Conservation (phyloP, 2,888 invertebrate species). For the Xanthia togata region DNA sequence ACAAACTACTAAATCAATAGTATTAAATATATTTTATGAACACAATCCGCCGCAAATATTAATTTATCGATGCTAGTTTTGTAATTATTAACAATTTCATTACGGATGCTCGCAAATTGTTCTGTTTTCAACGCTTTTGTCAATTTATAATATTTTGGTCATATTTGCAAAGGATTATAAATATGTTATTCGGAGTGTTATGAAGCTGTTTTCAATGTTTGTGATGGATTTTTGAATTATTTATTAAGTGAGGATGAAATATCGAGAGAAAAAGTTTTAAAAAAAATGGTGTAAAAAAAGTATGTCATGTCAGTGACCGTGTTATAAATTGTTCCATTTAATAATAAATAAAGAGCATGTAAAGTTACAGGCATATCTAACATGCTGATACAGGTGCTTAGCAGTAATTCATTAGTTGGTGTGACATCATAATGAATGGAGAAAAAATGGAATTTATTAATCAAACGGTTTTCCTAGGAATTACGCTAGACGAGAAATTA, state of each 20-base stretch:
- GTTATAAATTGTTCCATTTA: conserved; percentile 19
- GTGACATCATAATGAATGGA: too few species aligned
- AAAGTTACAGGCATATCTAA: not conserved
- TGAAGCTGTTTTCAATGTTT: not conserved
- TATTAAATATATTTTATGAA: conserved; percentile 44
- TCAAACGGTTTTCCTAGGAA: too few species aligned
- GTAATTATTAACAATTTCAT: conserved; percentile 42
- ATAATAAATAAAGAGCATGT: conserved; percentile 4
- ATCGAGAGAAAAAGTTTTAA: conserved; percentile 10
- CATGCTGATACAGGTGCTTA: not conserved
- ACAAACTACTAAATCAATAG: conserved; percentile 46
- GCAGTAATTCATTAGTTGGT: too few species aligned
- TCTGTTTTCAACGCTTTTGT: conserved; percentile 24
- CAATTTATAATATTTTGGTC: conserved; percentile 2
- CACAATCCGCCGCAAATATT: conserved; percentile 42
- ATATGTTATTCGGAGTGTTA: not conserved
- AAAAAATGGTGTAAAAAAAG: too few species aligned
- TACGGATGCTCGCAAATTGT: conserved; percentile 15
- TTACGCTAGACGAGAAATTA: too few species aligned
- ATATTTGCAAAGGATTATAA: conserved; percentile 5
- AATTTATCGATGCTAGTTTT: conserved; percentile 41
- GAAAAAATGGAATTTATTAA: too few species aligned
- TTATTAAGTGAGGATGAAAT: conserved; percentile 17
- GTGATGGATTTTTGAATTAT: conserved; percentile 23
- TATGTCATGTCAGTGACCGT: not conserved